A percentile compares a stretch with the other conserved stretches of the same genome.
Evolutionary conservation across 2,888 invertebrate species (phyloP).

Genomic region (Troilus luridus): DNA sequence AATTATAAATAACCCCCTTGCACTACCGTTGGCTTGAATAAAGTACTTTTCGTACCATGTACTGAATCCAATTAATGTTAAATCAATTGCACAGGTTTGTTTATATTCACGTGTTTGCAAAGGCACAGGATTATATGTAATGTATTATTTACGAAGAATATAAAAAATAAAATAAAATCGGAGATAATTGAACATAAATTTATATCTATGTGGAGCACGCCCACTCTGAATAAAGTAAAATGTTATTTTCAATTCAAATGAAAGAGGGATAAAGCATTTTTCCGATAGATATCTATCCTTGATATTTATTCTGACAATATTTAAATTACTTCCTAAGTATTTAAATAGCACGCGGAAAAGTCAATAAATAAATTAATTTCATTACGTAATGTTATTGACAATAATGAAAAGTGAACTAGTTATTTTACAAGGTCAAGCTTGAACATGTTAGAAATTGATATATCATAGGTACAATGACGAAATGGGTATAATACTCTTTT

Average conservation of each 20-base stretch:
- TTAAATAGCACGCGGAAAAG: background rate
- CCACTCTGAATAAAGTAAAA: background rate
- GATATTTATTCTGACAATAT: background rate
- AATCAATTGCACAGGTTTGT: no score
- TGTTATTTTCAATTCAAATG: background rate
- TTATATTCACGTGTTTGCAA: no score
- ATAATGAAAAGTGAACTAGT: background rate
- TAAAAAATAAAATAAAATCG: no score
- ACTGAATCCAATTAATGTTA: no score
- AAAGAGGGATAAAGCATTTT: background rate
- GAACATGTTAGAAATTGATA: background rate
- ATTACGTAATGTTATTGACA: background rate
- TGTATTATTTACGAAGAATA: no score
- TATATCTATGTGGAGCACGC: background rate
- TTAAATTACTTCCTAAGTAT: background rate
- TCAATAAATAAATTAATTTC: background rate
- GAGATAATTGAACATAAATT: background rate
- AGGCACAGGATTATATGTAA: no score
- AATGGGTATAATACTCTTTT: no score
- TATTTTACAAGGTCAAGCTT: background rate
- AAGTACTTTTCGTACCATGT: no score
- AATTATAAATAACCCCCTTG: no score
- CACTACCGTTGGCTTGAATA: no score
- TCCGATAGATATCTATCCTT: background rate
- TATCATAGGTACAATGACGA: background rate